Evolutionary conservation across 2,113 vertebrate species (phyloP), one percentile per base, ranked within the genome.

Genomic region (Delphinus delphis): DNA sequence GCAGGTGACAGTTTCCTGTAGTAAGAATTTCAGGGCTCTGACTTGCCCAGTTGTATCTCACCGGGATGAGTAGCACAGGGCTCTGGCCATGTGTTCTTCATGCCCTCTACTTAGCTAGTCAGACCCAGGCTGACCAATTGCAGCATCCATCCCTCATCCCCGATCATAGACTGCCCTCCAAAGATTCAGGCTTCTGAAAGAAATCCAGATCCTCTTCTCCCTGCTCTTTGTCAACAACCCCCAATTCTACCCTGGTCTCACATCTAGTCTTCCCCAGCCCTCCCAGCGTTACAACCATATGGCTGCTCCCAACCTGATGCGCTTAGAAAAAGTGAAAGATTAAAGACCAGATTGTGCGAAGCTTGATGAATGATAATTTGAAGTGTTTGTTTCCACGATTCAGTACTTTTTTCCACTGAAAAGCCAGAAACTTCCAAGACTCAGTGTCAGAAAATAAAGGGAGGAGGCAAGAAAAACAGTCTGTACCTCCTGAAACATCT

Each of bases 361-460:
- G 28, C 36, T 63, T 65, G n/a, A 88, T 55, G 67, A 92, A 90
- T 77, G n/a, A 65, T 33, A 71, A 65, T 82, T 58, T 60, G n/a
- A 95, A 77, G 55, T 26, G 41, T 77, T 93, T 88, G 53, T 88
- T 89, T 71, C 36, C 65, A 81, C 62, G 84, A 70, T 77, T n/a
- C 31, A n/a, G 44, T 81, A 71, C 68, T 93, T 58, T 58, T 95
- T 81, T 7, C 67, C 36, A 41, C 21, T 25, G 21, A 84, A 86
- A 93, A 93, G 10, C 1, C 47, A 76, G 53, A 88, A 38, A 88
- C 47, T 97, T 93, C 55, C 11, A 93, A 95, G 88, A 95, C 60
- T n/a, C 47, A 79, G 62, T 87, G 74, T 36, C 70, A 95, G 87
- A 84, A 92, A 95, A 86, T 41, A 70, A 92, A 92, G 71, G 36